Evolutionary conservation across 2,113 vertebrate genomes (phyloP).

Genomic region (Smithornis capensis): DNA sequence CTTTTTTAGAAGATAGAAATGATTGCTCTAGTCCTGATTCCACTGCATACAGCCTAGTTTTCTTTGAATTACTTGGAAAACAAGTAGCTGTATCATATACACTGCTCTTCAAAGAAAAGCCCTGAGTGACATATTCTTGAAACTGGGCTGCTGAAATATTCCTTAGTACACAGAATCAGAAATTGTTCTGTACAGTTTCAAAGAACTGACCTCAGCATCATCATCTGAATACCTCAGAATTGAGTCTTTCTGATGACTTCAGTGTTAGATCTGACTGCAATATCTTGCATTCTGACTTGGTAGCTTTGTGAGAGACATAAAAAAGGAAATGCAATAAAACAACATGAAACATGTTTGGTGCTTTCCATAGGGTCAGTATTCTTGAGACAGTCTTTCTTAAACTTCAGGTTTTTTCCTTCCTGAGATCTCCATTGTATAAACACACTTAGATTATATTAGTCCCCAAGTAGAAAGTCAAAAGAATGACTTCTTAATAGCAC

Average conservation of each 20-base stretch:
- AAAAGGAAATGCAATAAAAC: neutral
- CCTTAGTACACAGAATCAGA: neutral
- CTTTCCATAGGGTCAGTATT: neutral
- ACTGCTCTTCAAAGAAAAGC: neutral
- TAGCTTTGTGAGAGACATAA: neutral
- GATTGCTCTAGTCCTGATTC: neutral
- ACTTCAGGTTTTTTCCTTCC: neutral
- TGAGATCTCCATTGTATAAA: neutral
- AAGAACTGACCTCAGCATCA: neutral
- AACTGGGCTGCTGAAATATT: neutral
- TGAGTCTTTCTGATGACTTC: neutral
- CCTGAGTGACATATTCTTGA: neutral
- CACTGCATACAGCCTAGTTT: neutral
- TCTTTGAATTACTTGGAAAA: neutral
- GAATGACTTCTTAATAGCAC: neutral
- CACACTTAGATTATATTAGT: fast-evolving
- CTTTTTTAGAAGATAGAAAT: neutral
- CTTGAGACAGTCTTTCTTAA: neutral
- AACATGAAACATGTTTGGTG: neutral
- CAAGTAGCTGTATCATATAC: neutral
- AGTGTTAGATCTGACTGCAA: neutral
- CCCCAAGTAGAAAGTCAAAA: neutral
- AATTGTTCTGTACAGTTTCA: neutral
- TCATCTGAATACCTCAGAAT: neutral
- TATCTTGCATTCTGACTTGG: neutral